phyloP scores from a whole-genome alignment of 1,140 invertebrate genomes.

The Leguminivora glycinivorella region DNA sequence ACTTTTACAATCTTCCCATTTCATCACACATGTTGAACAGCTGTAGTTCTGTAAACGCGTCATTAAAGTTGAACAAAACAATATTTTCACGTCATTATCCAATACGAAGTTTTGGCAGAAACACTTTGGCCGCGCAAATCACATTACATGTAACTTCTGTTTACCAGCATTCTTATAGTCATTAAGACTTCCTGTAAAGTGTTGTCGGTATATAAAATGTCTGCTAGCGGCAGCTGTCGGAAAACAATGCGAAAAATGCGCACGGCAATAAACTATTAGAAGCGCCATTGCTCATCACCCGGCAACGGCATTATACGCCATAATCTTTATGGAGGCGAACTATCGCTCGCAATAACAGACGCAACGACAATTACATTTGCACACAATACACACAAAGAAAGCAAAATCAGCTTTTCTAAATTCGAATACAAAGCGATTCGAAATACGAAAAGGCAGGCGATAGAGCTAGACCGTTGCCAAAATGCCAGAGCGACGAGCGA shows the following conservation, averaged over 20 bases:
- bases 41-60: slow-evolving; percentile 34
- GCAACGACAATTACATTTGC: slow-evolving; percentile 56
- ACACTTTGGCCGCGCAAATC: slow-evolving; percentile 57
- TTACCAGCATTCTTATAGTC: slow-evolving; percentile 51
- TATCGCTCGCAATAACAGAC: slow-evolving; percentile 43
- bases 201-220: not conserved
- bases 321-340: slow-evolving; percentile 42
- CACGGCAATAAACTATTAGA: slow-evolving; percentile 38
- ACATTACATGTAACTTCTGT: slow-evolving; percentile 54
- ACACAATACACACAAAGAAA: slow-evolving; percentile 50
- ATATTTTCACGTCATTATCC: slow-evolving; percentile 43
- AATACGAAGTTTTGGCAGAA: slow-evolving; percentile 58
- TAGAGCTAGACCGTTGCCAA: slow-evolving; percentile 73
- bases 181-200: slow-evolving; percentile 21
- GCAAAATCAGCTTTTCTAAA: slow-evolving; percentile 44
- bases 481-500: slow-evolving; percentile 60
- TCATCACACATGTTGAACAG: not conserved
- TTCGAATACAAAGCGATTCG: slow-evolving; percentile 38
- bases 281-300: slow-evolving; percentile 37
- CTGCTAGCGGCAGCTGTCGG: not conserved
- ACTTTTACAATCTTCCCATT: not conserved
- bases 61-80: slow-evolving; percentile 38
- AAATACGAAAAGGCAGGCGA: slow-evolving; percentile 51
- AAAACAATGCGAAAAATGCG: slow-evolving; percentile 39
- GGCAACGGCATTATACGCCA: slow-evolving; percentile 34